Percentiles rank a stretch among this genome's conserved stretches.
Evolutionary conservation across 1,140 invertebrate genomes (phyloP).

Genomic region (Caenorhabditis elegans): DNA sequence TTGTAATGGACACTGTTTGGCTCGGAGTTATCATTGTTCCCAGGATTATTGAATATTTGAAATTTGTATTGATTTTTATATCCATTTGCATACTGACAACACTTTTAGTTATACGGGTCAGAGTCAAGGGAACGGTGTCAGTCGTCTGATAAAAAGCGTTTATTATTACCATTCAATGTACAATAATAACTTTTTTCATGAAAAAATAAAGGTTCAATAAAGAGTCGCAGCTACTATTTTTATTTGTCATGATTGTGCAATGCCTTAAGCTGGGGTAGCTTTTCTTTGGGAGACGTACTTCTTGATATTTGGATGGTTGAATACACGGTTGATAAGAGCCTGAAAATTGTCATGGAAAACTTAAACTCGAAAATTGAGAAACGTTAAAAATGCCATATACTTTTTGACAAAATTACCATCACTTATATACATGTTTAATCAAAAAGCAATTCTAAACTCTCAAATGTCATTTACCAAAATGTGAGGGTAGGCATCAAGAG

Average conservation of each 20-base stretch:
- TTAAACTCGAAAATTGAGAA: no score
- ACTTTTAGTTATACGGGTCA: background rate
- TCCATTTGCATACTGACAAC: background rate
- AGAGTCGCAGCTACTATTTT: background rate
- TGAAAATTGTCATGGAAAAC: constrained; percentile 22
- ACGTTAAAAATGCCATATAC: no score
- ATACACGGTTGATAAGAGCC: constrained; percentile 52
- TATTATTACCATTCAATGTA: background rate
- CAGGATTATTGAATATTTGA: background rate
- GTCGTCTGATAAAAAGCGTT: background rate
- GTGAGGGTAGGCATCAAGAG: constrained; percentile 53
- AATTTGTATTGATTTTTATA: background rate
- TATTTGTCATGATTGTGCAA: background rate
- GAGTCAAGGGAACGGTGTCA: background rate
- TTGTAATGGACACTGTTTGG: background rate
- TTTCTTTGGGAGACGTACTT: constrained; percentile 34
- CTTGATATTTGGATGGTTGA: constrained; percentile 55
- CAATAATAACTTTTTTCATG: background rate
- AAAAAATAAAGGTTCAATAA: background rate
- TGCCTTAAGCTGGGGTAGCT: background rate
- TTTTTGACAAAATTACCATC: no score
- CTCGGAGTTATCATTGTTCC: background rate
- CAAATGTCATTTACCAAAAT: no score
- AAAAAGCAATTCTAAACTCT: no score
- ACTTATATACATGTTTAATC: no score